These are phyloP conservation scores for Sebastes umbrosus DNA, from an alignment of 2,797 vertebrate species.

Conservation along the genomic window DNA sequence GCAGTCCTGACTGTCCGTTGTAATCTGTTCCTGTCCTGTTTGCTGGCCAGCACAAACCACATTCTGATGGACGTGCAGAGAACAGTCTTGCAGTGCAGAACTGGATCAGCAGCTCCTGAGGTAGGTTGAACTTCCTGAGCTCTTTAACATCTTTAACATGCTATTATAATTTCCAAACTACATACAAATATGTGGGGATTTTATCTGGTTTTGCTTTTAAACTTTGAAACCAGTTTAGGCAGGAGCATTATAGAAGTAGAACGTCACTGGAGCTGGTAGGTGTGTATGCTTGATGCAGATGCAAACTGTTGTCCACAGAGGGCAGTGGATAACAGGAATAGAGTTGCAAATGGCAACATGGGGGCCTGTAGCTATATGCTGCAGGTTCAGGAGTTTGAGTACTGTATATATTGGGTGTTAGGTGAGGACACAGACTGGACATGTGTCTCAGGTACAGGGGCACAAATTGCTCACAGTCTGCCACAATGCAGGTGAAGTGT, in stretches of 20 bases:
- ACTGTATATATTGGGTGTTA: background rate
- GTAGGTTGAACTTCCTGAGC: background rate
- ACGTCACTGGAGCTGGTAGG: background rate
- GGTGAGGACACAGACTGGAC: background rate
- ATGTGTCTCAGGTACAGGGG: background rate
- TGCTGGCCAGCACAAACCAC: no score
- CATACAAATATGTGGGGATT: fast-evolving
- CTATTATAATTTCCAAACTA: background rate
- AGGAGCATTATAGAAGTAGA: background rate
- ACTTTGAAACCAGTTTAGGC: background rate
- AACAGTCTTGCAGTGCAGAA: no score
- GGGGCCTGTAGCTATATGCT: background rate
- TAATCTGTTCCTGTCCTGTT: no score
- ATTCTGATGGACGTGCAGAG: no score
- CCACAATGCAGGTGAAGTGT: background rate
- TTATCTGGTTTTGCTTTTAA: background rate
- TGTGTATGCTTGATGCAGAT: slow-evolving; percentile 3
- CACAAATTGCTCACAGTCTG: background rate
- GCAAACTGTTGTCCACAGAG: slow-evolving; percentile 33
- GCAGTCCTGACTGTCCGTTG: background rate
- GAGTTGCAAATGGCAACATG: background rate
- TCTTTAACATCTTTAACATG: no score
- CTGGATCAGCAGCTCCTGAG: background rate
- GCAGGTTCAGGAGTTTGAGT: background rate
- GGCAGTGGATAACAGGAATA: slow-evolving; percentile 27